A percentile compares a stretch with the other conserved stretches of the same genome.
Evolutionary conservation across 2,797 vertebrate species (phyloP).

Genomic region (Sebastes diaconus): DNA sequence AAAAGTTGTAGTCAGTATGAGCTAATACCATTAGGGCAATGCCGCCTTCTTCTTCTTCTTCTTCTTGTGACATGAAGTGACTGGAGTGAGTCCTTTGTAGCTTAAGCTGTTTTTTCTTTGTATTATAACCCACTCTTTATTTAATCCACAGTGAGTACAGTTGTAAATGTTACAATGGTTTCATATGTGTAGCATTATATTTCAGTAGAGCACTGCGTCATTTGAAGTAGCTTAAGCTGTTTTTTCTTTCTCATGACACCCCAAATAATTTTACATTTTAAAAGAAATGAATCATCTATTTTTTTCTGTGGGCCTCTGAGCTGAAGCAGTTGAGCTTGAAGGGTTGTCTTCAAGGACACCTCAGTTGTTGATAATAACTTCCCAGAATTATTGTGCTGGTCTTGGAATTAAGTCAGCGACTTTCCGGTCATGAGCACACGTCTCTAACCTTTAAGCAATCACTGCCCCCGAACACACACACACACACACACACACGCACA

Average conservation of each 20-base stretch:
- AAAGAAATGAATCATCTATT: background rate
- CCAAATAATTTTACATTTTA: background rate
- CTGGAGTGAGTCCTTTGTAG: background rate
- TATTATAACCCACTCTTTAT: too few species aligned
- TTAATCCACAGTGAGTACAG: too few species aligned
- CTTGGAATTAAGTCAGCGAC: background rate
- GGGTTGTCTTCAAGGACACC: background rate
- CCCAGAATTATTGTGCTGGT: background rate
- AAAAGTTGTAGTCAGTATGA: background rate
- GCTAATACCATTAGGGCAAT: background rate
- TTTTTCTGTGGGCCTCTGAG: background rate
- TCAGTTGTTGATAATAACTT: conserved; percentile 7
- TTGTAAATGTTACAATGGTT: too few species aligned
- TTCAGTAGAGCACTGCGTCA: too few species aligned
- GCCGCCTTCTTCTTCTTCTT: background rate
- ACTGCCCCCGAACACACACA: background rate
- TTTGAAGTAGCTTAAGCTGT: too few species aligned
- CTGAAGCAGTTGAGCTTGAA: background rate
- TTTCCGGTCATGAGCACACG: conserved; percentile 25
- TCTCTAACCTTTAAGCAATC: conserved; percentile 17
- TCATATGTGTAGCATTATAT: too few species aligned
- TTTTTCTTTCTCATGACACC: background rate
- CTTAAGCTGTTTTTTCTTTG: too few species aligned
- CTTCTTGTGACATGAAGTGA: background rate
- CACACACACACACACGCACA: background rate